phyloP scores from a whole-genome alignment of 2,888 invertebrate genomes.

The Rhamphomyia laevipes region DNA sequence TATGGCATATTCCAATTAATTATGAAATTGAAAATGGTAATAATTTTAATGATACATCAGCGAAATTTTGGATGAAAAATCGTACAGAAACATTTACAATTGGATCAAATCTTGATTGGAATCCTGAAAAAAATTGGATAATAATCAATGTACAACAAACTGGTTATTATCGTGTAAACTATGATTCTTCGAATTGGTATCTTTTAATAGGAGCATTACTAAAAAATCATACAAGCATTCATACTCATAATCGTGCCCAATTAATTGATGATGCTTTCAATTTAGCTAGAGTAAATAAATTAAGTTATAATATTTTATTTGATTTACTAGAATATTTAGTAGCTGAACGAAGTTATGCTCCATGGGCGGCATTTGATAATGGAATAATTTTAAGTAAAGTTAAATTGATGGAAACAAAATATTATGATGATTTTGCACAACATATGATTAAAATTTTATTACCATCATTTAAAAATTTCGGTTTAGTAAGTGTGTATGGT shows the following conservation, averaged over 20 bases:
- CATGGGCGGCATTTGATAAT: neutral
- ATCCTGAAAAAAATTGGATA: slow-evolving; percentile 12
- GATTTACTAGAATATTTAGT: slow-evolving; percentile 41
- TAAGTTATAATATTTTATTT: slow-evolving; percentile 38
- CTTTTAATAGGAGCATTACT: slow-evolving; percentile 48
- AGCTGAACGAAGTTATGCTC: slow-evolving; percentile 39
- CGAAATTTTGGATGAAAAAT: slow-evolving; percentile 6
- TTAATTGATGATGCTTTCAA: slow-evolving; percentile 66
- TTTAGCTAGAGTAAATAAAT: slow-evolving; percentile 43
- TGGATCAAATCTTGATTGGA: neutral
- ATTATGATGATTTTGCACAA: neutral
- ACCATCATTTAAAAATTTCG: neutral
- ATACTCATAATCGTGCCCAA: slow-evolving; percentile 65
- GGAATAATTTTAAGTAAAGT: neutral
- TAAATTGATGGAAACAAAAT: neutral
- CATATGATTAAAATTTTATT: neutral
- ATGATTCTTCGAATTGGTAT: slow-evolving; percentile 50
- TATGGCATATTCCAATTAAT: slow-evolving; percentile 15
- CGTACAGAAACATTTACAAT: slow-evolving; percentile 1
- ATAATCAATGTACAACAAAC: slow-evolving; percentile 15
- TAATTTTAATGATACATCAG: slow-evolving; percentile 7
- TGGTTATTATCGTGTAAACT: slow-evolving; percentile 48
- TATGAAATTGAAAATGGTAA: slow-evolving; percentile 8
- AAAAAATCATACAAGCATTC: slow-evolving; percentile 48
- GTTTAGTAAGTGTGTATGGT: too few species aligned